Percentiles rank a stretch among this genome's conserved stretches.
phyloP scores from a whole-genome alignment of 2,113 vertebrate genomes.

The Xenopus borealis region DNA sequence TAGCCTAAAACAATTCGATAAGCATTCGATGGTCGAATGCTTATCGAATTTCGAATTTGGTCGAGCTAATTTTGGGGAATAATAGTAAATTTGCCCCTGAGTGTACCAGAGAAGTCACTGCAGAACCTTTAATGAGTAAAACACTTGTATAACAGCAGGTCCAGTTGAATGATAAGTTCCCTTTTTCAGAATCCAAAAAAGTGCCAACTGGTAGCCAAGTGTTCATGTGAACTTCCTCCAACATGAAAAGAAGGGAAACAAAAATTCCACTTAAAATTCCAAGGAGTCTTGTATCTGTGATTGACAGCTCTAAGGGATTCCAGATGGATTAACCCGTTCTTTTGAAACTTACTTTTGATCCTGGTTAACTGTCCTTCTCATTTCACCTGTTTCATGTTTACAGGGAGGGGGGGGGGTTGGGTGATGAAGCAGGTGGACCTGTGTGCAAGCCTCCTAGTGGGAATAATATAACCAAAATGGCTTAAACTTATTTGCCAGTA shows the following conservation, averaged over 20 bases:
- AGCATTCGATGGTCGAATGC: too few relatives aligned
- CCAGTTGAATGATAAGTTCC: conserved; percentile 49
- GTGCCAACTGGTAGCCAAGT: conserved; percentile 50
- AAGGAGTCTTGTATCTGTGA: conserved; percentile 52
- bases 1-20: too few relatives aligned
- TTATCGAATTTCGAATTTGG: too few relatives aligned
- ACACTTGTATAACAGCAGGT: conserved; percentile 33
- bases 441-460: conserved; percentile 50
- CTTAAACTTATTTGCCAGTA: conserved; percentile 49
- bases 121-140: conserved; percentile 13
- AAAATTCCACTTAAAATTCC: conserved; percentile 63
- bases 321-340: conserved; percentile 65
- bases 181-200: conserved; percentile 47
- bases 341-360: conserved; percentile 70
- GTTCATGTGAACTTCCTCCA: conserved; percentile 60
- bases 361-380: conserved; percentile 64
- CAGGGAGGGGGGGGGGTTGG: conserved; percentile 38
- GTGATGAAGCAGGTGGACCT: conserved; percentile 54
- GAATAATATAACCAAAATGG: conserved; percentile 49
- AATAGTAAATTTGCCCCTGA: too few relatives aligned
- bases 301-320: conserved; percentile 60
- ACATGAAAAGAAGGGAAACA: conserved; percentile 58
- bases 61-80: too few relatives aligned
- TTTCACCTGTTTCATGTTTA: conserved; percentile 71
- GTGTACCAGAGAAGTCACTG: not conserved